Base-by-base conservation (phyloP, 2,113 vertebrate genomes). In the Haemorhous mexicanus region DNA sequence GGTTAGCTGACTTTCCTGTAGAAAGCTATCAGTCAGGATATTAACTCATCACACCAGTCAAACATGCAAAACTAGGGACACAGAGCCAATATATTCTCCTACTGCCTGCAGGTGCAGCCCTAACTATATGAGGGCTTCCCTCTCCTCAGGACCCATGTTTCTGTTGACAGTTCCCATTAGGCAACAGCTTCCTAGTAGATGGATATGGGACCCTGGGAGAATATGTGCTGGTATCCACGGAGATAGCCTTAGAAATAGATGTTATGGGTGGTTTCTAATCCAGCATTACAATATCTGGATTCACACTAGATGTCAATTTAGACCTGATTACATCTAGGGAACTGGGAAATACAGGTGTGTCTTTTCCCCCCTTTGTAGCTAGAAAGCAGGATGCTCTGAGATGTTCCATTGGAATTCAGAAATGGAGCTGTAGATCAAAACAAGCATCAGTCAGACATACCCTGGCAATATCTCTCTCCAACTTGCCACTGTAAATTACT, bases 401-500 rank as follows among this genome's bases (percentile, higher is more conserved):
- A 55, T 37, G 14, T 85, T 94, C 56, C 56, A 59, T 24, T 63
- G 33, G 49, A 72, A 76, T 46, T 95, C 43, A 77, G 69, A 46
- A 88, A 63, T 56, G 11, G 67, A 89, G 35, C 20, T 93, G 59
- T 41, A 64, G 75, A 78, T 83, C 46, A 63, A 70, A 91, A 62
- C 10, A 55, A 76, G 46, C 78, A 68, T 26, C 26, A 77, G 20
- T 44, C 66, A 91, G 41, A 98, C 98, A 37, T 97, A 99, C 99
- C 97, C 96, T 98, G 98, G 95, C 99, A 99, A 69, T 97, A 90
- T 92, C 95, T 97, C 19, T 82, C 62, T 76, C 93, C 98, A 64
- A 63, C 75, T 64, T 81, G 97, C 99, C 99, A 99, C 14, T 53
- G 97, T 72, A 98, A 97, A 92, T 97, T 96, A 63, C 98, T 97